Evolutionary conservation across 2,888 invertebrate species (phyloP).

Genomic region (Yponomeuta evonymella): DNA sequence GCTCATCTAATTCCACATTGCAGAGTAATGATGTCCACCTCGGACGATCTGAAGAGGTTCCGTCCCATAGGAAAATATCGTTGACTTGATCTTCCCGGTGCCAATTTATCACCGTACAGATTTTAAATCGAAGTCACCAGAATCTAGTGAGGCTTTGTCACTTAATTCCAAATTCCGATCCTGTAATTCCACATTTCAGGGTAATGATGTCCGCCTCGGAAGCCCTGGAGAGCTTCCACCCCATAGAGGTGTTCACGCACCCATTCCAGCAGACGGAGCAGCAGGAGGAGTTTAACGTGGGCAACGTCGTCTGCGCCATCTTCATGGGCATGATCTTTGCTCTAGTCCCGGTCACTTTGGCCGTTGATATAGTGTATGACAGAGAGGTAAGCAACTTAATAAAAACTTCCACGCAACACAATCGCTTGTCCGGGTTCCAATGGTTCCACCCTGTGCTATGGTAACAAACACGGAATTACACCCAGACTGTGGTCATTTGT

Average conservation of each 20-base stretch:
- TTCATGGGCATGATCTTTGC: constrained; percentile 89
- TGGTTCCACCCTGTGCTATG: not conserved
- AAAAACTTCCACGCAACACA: not conserved
- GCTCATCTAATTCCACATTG: no score
- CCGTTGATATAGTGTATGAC: constrained; percentile 88
- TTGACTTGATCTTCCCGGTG: no score
- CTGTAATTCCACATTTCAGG: constrained; percentile 33
- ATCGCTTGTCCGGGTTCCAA: not conserved
- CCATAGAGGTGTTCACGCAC: constrained; percentile 80
- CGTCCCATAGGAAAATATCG: no score
- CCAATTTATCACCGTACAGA: no score
- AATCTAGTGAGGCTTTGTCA: no score
- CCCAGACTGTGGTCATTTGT: no score
- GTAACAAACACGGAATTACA: no score
- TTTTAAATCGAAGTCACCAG: no score
- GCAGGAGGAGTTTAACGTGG: constrained; percentile 82
- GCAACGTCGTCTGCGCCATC: constrained; percentile 83
- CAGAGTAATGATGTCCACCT: no score
- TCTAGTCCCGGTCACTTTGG: constrained; percentile 84
- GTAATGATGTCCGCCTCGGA: constrained; percentile 54
- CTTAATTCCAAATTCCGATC: not conserved
- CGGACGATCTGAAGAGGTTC: no score
- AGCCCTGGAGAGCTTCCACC: constrained; percentile 61
- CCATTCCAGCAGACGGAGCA: constrained; percentile 85
- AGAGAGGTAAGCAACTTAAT: constrained; percentile 78